Evolutionary conservation across 1,140 invertebrate genomes (phyloP).

Genomic region (Drosophila nigromelanica): DNA sequence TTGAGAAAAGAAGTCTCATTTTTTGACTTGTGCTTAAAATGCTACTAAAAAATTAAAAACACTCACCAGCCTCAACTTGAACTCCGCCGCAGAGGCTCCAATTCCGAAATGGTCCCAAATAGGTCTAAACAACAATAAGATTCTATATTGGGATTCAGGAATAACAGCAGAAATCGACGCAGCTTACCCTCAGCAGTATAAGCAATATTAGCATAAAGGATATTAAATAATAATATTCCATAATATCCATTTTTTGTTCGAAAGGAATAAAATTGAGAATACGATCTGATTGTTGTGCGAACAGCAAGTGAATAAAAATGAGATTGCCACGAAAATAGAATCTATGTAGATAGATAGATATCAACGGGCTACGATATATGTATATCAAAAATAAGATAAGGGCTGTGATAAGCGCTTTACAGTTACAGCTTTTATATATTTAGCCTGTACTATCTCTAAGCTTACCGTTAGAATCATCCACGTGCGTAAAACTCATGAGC

Average conservation of each 20-base stretch:
- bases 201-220: constrained; percentile 33
- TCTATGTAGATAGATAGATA: background rate
- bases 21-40: constrained; percentile 1
- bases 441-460: too few species aligned
- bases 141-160: background rate
- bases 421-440: constrained; percentile 5
- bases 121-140: constrained; percentile 23
- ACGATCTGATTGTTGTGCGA: background rate
- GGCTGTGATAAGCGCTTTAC: constrained; percentile 4
- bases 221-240: constrained; percentile 40
- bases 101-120: constrained; percentile 34
- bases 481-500: too few species aligned
- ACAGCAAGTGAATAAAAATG: constrained; percentile 25
- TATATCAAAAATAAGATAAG: constrained; percentile 6
- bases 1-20: background rate
- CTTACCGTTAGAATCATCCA: too few species aligned
- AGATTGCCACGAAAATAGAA: background rate
- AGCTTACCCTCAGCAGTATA: constrained; percentile 42
- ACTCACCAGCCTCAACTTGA: constrained; percentile 25
- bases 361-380: constrained; percentile 9
- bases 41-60: background rate
- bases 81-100: constrained; percentile 14
- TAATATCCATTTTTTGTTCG: constrained; percentile 22
- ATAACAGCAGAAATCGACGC: background rate
- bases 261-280: background rate